phyloP scores from a whole-genome alignment of 2,888 invertebrate species.

The Clistopyga incitator region DNA sequence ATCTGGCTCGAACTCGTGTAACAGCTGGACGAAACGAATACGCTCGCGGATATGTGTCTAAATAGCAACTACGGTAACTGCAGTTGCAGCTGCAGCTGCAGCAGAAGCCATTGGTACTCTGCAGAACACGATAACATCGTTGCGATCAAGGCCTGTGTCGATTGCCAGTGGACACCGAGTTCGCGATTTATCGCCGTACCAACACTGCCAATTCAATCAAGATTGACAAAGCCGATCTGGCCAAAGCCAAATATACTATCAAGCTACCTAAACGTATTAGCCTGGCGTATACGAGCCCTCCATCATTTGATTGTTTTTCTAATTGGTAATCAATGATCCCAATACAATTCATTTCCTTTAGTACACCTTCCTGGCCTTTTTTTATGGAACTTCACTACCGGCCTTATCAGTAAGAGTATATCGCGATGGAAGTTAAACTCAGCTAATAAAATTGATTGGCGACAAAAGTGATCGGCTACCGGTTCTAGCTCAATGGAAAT shows the following conservation, averaged over 20 bases:
- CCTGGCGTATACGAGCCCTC: constrained; percentile 26
- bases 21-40: constrained; percentile 33
- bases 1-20: constrained; percentile 37
- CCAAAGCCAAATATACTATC: constrained; percentile 33
- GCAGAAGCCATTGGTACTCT: constrained; percentile 49
- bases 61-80: constrained; percentile 28
- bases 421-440: background rate
- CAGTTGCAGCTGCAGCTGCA: constrained; percentile 35
- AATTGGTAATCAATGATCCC: constrained; percentile 58
- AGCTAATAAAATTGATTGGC: too few relatives aligned
- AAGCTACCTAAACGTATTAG: constrained; percentile 25
- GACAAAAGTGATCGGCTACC: too few relatives aligned
- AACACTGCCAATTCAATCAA: constrained; percentile 52
- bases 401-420: constrained; percentile 19
- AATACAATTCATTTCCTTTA: constrained; percentile 9
- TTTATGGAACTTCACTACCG: background rate
- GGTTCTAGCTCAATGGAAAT: background rate
- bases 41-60: constrained; percentile 20
- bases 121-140: constrained; percentile 54
- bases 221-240: constrained; percentile 60
- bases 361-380: constrained; percentile 5
- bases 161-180: constrained; percentile 37
- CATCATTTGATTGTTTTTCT: constrained; percentile 50
- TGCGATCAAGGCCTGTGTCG: constrained; percentile 35
- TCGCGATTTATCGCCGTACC: constrained; percentile 56